Evolutionary conservation across 2,888 invertebrate genomes (phyloP), one percentile per base, ranked within the genome.

Genomic region (Caenorhabditis zanzibari): DNA sequence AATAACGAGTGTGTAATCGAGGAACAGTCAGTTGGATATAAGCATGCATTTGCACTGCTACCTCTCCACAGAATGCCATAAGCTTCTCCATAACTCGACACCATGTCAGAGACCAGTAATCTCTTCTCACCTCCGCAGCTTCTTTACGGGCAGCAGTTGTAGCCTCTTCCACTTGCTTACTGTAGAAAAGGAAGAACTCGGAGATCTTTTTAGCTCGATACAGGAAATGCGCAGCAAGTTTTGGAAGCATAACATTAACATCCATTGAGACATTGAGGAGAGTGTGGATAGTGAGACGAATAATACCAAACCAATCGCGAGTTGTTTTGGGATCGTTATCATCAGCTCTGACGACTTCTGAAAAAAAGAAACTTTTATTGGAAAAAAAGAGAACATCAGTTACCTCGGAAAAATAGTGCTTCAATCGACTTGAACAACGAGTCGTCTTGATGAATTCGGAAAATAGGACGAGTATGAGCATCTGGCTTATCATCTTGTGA

Each of bases 21-120:
- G 84, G 81, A 14, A 81, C 24, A 2, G 54, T 73, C 9, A 69
- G 35, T 61, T 76, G 76, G 24, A 77, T 68, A 22, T 47, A 80
- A 12, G 64, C 80, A 35, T 84, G 47, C 10, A 84, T 7, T 35
- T 69, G 71, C 5, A 76, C 61, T 12, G 76, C 75, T 1, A 82
- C 80, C 56, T 87, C 86, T 76, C 87, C 87, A 24, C 47, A 58
- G 26, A 87, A 82, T 7, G 79, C 68, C 56, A 86, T 75, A 22
- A 81, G 26, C 58, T 82, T 73, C 35, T 87, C 87, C 35, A 68
- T 69, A 0, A 86, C 72, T 26, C 56, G 63, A 32, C 64, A 61
- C 74, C 76, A 86, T 14, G 73, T 64, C 35, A 58, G 6, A 0
- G 73, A 59, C 72, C 75, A 87, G 49, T 86, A 85, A 32, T 82